Percentiles rank a stretch among this genome's conserved stretches.
Evolutionary conservation across 2,113 vertebrate genomes (phyloP).

Genomic region (Carettochelys insculpta): DNA sequence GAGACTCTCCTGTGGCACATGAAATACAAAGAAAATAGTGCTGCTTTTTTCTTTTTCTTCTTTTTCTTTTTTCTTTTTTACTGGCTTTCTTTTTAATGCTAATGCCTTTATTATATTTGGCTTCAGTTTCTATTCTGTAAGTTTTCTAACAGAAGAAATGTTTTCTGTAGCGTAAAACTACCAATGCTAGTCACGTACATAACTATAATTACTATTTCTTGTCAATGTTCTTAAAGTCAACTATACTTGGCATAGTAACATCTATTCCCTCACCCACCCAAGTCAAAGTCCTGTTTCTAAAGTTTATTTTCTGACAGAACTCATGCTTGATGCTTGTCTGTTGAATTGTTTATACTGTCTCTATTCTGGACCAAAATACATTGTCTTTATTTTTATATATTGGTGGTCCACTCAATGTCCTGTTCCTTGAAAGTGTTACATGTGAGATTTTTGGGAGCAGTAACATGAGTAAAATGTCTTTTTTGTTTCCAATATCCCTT

Average conservation of each 20-base stretch:
- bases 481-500: background rate
- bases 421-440: background rate
- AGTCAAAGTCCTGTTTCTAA: background rate
- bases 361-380: background rate
- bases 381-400: background rate
- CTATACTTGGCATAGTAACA: background rate
- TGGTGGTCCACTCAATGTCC: background rate
- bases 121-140: background rate
- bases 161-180: background rate
- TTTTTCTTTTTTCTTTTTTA: no score
- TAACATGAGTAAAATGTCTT: background rate
- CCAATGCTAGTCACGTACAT: background rate
- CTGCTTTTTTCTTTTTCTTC: background rate
- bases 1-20: background rate
- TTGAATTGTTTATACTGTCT: background rate
- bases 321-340: background rate
- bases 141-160: accelerated
- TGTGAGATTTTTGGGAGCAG: background rate
- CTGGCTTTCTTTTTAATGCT: background rate
- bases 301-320: background rate
- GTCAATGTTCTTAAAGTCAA: background rate
- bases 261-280: background rate
- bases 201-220: background rate
- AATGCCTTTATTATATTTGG: background rate
- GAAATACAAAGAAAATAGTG: background rate